Evolutionary conservation across 23 tunicate species (phyloP).

Genomic region (Phallusia fumigata): DNA sequence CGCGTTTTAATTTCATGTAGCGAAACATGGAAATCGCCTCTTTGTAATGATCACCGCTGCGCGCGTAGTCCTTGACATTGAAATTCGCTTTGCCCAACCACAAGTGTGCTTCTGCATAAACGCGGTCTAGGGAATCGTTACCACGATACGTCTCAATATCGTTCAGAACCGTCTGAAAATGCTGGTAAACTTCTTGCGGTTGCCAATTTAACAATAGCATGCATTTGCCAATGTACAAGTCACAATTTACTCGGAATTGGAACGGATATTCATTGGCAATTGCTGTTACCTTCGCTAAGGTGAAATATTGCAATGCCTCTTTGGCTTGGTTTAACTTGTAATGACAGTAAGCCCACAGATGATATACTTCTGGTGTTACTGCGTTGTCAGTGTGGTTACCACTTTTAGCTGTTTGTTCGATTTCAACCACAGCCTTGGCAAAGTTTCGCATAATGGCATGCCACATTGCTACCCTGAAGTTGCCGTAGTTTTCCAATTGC

Average conservation of each 20-base stretch:
- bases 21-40: neutral
- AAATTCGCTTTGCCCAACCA: neutral
- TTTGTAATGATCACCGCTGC: neutral
- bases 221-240: constrained; percentile 5
- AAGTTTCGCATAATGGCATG: constrained; percentile 5
- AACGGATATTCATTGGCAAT: neutral
- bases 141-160: neutral
- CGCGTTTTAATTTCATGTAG: neutral
- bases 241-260: neutral
- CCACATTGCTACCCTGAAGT: neutral
- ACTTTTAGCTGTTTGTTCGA: neutral
- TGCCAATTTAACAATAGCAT: neutral
- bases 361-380: neutral
- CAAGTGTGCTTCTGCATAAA: neutral
- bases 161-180: neutral
- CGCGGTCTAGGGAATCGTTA: neutral
- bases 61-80: neutral
- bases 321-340: neutral
- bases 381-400: neutral
- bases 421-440: neutral
- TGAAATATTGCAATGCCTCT: neutral
- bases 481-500: neutral
- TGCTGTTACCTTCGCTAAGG: neutral
- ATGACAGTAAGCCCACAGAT: neutral
- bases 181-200: neutral